Conservation (phyloP, 2,888 invertebrate species). For the Pristionchus japonicus region DNA sequence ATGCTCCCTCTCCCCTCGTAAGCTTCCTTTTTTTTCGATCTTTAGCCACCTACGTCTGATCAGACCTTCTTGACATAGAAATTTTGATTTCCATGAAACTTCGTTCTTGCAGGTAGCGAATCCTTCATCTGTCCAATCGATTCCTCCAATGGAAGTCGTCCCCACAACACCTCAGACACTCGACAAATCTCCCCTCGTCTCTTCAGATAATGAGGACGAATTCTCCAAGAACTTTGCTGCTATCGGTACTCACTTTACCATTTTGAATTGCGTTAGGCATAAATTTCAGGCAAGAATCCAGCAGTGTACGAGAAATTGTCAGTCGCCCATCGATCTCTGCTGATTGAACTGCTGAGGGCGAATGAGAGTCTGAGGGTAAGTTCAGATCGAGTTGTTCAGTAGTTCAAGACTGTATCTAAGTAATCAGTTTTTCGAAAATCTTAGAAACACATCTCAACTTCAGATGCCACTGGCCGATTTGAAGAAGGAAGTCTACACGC, state of each 20-base stretch:
- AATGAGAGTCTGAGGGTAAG: conserved; percentile 15
- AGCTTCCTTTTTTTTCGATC: not conserved
- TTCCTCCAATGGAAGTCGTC: not conserved
- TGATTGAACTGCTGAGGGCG: conserved; percentile 27
- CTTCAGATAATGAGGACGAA: not conserved
- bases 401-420: not conserved
- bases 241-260: not conserved
- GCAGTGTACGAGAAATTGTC: conserved; percentile 36
- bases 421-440: not conserved
- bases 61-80: not conserved
- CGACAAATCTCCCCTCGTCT: not conserved
- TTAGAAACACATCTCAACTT: not conserved
- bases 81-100: too few species aligned
- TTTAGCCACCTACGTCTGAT: not conserved
- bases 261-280: not conserved
- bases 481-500: conserved; percentile 40
- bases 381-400: not conserved
- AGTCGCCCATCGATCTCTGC: not conserved
- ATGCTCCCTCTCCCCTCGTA: not conserved
- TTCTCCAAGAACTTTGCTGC: conserved; percentile 37
- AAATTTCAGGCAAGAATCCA: conserved; percentile 3
- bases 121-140: not conserved
- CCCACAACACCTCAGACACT: not conserved
- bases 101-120: not conserved
- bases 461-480: conserved; percentile 22